These are phyloP conservation scores for Eurois occulta DNA, from an alignment of 2,888 invertebrate genomes.

Conservation along the genomic window DNA sequence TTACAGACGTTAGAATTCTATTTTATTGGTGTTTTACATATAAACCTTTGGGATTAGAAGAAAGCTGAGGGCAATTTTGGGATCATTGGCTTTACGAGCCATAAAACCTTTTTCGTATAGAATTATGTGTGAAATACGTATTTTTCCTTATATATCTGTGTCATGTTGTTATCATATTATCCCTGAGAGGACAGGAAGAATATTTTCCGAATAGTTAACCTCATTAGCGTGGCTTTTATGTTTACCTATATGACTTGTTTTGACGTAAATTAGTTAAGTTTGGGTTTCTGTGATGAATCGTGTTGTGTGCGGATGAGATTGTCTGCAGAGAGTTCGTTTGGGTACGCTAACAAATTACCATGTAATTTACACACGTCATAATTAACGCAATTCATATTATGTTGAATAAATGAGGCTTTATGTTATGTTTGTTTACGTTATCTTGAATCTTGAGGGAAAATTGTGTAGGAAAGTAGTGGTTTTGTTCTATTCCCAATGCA, in stretches of 20 bases:
- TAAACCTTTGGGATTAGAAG: conserved; percentile 69
- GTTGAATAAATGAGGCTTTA: conserved; percentile 30
- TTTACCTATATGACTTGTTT: conserved; percentile 51
- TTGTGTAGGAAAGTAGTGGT: conserved; percentile 4
- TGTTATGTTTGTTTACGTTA: conserved; percentile 11
- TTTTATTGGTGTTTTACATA: conserved; percentile 67
- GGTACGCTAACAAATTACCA: conserved; percentile 45
- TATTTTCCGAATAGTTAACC: conserved; percentile 69
- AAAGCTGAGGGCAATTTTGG: conserved; percentile 78
- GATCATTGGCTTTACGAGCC: conserved; percentile 84
- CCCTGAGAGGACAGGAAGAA: conserved; percentile 51
- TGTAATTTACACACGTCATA: conserved; percentile 52
- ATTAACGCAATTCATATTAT: conserved; percentile 49
- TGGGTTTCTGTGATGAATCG: conserved; percentile 51
- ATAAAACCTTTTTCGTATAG: conserved; percentile 82
- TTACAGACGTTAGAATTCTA: conserved; percentile 53
- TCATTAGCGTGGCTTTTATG: conserved; percentile 53
- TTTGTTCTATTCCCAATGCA: conserved; percentile 33
- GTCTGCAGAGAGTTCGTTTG: conserved; percentile 47
- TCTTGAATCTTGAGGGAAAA: conserved; percentile 1
- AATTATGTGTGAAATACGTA: conserved; percentile 74
- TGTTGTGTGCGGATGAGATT: conserved; percentile 45
- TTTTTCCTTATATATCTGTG: conserved; percentile 65
- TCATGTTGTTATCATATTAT: conserved; percentile 68
- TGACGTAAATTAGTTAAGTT: conserved; percentile 58